Base-by-base conservation (phyloP, 2,113 vertebrate genomes). In the Sylvia atricapilla region DNA sequence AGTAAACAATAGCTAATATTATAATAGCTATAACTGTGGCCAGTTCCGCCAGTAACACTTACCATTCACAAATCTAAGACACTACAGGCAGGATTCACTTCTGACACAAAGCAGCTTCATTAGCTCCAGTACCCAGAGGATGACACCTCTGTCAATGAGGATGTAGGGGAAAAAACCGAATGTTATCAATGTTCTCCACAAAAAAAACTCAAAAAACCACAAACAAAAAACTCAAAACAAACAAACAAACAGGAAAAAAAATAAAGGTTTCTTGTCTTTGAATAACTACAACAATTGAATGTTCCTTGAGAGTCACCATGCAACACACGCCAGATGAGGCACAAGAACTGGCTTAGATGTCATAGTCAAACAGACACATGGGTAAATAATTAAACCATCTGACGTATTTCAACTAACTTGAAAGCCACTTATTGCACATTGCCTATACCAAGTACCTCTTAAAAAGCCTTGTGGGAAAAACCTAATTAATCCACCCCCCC, bases 361-460 rank as follows among this genome's bases (percentile, higher is more conserved):
- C 87, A 63, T 20, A 85, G 76, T 83, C 91, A 96, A 95, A 94
- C 66, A 96, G 87, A 90, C 18, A 93, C 47, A 67, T 2, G 31
- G 47, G 96, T 97, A 96, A 95, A 97, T 94, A 91, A 97, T 96
- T 97, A 96, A 97, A 46, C 96, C 80, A 89, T 73, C 87, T 97
- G 93, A 97, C 80, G 85, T 76, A 73, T 62, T 67, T 90, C 74
- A 92, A 66, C 80, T 86, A 94, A 68, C 76, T 84, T 28, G 25
- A 85, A 89, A 93, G 52, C n/a, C 46, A 50, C 49, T 87, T 82
- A 89, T 10, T 90, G 50, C 89, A 73, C 35, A 50, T 52, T 68
- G 37, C 44, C 23, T 49, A 74, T 39, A 62, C 7, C 35, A 87
- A 79, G 21, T n/a, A 62, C 22, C 35, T 69, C 85, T 91, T 74